Evolutionary conservation across 2,797 vertebrate genomes (phyloP), one percentile per base, ranked within the genome.

Genomic region (Apogon hyalosoma): DNA sequence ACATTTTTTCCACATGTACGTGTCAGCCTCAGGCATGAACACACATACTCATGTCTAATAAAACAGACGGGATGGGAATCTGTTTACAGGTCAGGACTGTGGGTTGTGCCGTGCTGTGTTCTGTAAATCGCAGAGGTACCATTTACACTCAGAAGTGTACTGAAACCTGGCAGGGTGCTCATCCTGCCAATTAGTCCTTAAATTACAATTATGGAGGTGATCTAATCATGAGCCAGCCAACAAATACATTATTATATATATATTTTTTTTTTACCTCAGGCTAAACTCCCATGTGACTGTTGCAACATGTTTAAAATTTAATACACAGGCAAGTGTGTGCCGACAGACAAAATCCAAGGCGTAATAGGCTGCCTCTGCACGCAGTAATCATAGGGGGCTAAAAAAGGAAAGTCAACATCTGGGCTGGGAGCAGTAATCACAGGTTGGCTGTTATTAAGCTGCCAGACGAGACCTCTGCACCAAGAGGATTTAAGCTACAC

Each of bases 381-480:
- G 2, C 73, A 56, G 63, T 90, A 92, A 91, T 91, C 87, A 90
- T 61, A 87, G 81, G 62, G 83, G 69, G 47, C 84, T 88, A 88
- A 87, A 90, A 83, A 87, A 75, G 86, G 87, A 91, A 91, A 90
- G 87, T 90, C 79, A 88, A 88, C 90, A 92, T 92, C 88, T 92
- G 91, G 86, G 60, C 74, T 45, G 77, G 85, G 75, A 83, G 65
- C 86, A 70, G 82, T 90, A 91, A 92, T 92, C 90, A 88, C 88
- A 90, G 89, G 89, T 87, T 75, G 77, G 80, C 72, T 81, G 80
- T 87, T 90, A 92, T 92, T 91, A 92, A 91, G 74, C 82, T 83
- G 79, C 61, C 63, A 81, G 77, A 66, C 28, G 11, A 82, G 82
- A 90, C 76, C 80, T 82, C 62, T 65, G 55, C 83, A 87, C 76